These are phyloP conservation scores for Leptonema lineaticorne DNA, from an alignment of 1,140 invertebrate species.

Conservation along the genomic window DNA sequence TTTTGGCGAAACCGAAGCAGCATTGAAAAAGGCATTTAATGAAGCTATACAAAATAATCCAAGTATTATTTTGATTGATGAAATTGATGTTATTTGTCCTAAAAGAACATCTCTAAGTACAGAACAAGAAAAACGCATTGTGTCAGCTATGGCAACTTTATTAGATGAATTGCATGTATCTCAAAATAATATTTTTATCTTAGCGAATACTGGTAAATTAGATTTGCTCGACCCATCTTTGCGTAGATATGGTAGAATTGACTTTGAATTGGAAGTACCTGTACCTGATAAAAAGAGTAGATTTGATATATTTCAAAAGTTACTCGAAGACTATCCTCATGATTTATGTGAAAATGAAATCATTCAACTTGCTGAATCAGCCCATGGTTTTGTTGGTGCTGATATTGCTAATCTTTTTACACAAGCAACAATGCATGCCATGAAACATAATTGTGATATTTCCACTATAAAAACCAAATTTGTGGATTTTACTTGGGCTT, in stretches of 20 bases:
- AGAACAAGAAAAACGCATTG: constrained; percentile 74
- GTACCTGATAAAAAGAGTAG: constrained; percentile 72
- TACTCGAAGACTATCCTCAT: constrained; percentile 60
- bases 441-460: constrained; percentile 46
- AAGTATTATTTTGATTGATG: constrained; percentile 74
- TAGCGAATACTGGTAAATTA: constrained; percentile 73
- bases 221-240: constrained; percentile 72
- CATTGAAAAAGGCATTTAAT: constrained; percentile 66
- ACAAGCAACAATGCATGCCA: constrained; percentile 64
- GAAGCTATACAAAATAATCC: constrained; percentile 67
- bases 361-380: constrained; percentile 63
- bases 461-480: constrained; percentile 45
- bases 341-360: constrained; percentile 60
- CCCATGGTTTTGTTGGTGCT: constrained; percentile 88
- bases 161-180: constrained; percentile 66
- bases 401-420: constrained; percentile 77
- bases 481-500: constrained; percentile 62
- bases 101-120: constrained; percentile 60
- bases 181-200: constrained; percentile 62
- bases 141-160: constrained; percentile 65
- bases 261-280: constrained; percentile 82
- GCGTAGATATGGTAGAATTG: constrained; percentile 75
- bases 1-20: constrained; percentile 72
- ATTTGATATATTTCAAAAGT: constrained; percentile 65
- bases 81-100: constrained; percentile 75